These are phyloP conservation scores for Ophion costatus DNA, from an alignment of 2,888 invertebrate genomes.

Conservation along the genomic window DNA sequence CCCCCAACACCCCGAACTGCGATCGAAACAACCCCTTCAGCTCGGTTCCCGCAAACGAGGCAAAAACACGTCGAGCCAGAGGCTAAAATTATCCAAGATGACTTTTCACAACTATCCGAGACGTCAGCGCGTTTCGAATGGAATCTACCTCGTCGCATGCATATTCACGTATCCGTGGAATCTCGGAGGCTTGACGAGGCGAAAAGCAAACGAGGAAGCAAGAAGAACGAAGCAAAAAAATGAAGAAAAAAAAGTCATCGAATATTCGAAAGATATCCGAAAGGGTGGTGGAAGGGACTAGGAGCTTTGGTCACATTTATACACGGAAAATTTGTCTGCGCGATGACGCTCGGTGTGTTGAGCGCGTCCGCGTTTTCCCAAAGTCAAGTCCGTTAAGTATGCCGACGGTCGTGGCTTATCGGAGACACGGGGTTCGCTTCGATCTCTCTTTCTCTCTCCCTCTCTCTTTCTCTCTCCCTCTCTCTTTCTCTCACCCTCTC, in stretches of 20 bases:
- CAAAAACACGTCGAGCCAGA: too few relatives aligned
- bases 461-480: too few relatives aligned
- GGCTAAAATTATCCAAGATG: too few relatives aligned
- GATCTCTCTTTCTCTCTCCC: slow-evolving; percentile 77
- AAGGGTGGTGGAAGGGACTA: too few relatives aligned
- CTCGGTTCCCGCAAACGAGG: too few relatives aligned
- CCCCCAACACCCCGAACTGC: too few relatives aligned
- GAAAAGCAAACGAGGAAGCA: neutral
- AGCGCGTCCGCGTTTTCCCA: slow-evolving; percentile 71
- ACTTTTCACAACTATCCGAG: too few relatives aligned
- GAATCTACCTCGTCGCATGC: neutral
- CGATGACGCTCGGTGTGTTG: neutral
- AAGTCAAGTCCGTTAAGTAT: slow-evolving; percentile 81
- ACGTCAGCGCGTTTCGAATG: too few relatives aligned
- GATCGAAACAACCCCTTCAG: too few relatives aligned
- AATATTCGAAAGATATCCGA: too few relatives aligned
- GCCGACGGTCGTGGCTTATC: slow-evolving; percentile 82
- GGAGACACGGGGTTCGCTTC: slow-evolving; percentile 78
- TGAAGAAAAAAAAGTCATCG: too few relatives aligned
- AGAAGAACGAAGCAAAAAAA: neutral
- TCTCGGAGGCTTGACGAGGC: neutral
- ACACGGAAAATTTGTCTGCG: neutral
- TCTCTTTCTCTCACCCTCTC: too few relatives aligned
- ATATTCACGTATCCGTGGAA: slow-evolving; percentile 1
- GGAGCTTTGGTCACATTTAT: neutral